These are phyloP conservation scores for Chionoecetes opilio DNA, from an alignment of 1,140 invertebrate genomes.

Conservation along the genomic window DNA sequence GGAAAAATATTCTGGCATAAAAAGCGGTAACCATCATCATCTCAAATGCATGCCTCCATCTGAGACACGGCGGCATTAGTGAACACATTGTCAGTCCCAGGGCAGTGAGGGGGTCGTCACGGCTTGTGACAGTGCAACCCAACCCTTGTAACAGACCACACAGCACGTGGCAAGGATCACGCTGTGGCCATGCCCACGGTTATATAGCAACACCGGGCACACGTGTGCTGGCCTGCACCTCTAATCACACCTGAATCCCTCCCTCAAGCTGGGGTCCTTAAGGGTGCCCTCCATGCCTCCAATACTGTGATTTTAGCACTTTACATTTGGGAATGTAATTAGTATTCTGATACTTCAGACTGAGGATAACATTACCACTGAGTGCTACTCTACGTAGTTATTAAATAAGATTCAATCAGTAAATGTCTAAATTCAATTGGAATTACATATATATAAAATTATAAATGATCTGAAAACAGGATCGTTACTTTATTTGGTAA, in stretches of 20 bases:
- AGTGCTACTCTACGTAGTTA: neutral
- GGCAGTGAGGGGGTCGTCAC: neutral
- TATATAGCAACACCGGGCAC: neutral
- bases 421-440: neutral
- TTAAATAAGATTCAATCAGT: neutral
- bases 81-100: neutral
- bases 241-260: neutral
- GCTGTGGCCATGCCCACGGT: neutral
- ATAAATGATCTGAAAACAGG: neutral
- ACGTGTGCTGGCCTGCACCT: neutral
- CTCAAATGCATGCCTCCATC: neutral
- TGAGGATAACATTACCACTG: neutral
- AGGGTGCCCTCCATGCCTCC: neutral
- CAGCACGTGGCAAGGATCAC: neutral
- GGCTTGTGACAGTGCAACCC: neutral
- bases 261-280: neutral
- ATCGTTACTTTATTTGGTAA: neutral
- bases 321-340: neutral
- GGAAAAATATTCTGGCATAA: conserved; percentile 61
- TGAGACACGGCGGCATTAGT: neutral
- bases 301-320: neutral
- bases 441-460: neutral
- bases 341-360: conserved; percentile 31
- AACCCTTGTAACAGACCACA: neutral
- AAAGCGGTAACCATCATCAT: neutral